phyloP scores from a whole-genome alignment of 2,113 vertebrate genomes.

The Sinocyclocheilus grahami region DNA sequence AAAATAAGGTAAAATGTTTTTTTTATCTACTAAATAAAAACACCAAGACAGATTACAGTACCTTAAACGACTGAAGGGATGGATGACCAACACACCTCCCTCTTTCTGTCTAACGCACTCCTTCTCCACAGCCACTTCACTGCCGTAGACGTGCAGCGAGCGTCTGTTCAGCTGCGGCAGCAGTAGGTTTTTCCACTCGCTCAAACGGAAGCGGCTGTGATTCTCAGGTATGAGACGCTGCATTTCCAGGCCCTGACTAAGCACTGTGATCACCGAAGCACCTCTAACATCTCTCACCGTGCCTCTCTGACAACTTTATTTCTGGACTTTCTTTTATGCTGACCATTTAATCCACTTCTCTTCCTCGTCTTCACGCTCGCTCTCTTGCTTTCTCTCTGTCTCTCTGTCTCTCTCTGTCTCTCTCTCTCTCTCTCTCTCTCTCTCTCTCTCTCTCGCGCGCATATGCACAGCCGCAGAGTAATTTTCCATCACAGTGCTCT shows the following conservation, averaged over 20 bases:
- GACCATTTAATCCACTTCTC: constrained; percentile 53
- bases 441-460: constrained; percentile 10
- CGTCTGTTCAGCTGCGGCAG: constrained; percentile 77
- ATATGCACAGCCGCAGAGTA: constrained; percentile 57
- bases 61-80: constrained; percentile 79
- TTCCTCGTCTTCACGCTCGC: constrained; percentile 28
- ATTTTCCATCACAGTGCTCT: constrained; percentile 67
- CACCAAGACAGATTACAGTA: constrained; percentile 49
- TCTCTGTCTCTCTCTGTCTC: not conserved
- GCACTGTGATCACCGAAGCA: constrained; percentile 34
- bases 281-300: constrained; percentile 45
- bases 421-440: constrained; percentile 28
- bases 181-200: constrained; percentile 72
- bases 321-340: constrained; percentile 55
- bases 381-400: constrained; percentile 6
- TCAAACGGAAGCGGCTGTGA: constrained; percentile 60
- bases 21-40: not conserved
- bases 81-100: constrained; percentile 75
- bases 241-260: constrained; percentile 61
- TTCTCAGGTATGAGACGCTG: constrained; percentile 63
- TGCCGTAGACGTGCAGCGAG: constrained; percentile 78
- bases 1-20: no score
- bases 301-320: constrained; percentile 63
- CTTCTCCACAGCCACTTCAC: constrained; percentile 77
- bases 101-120: constrained; percentile 72